Evolutionary conservation across 1,140 invertebrate genomes (phyloP), one percentile per base, ranked within the genome.

Genomic region (Drosophila tani): DNA sequence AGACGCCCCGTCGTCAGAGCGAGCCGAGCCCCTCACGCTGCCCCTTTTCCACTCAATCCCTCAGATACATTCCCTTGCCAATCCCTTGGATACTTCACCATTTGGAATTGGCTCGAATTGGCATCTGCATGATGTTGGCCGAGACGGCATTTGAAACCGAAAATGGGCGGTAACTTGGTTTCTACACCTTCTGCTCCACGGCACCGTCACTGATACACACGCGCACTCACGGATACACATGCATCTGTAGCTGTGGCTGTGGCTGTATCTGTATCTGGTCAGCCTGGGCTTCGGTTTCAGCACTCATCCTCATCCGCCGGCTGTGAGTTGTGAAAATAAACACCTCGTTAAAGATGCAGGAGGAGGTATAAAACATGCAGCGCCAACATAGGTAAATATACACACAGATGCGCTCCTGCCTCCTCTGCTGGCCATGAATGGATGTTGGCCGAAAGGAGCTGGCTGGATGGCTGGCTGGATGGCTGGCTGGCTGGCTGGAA

Each of bases 241-340:
- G 77, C 19, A 43, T 50, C 19, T 51, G 57, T 29, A 29, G 27
- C 27, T 29, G 27, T 29, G 27, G 21, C 21, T 24, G 21, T 15
- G 49, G n/a, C 32, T 70, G 69, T 11, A 17, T 46, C 65, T 35
- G 66, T 71, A 41, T 19, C 38, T 60, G 68, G 66, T 38, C 40
- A 60, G 49, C 53, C 27, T 21, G 32, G 35, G 35, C 17, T 32
- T 60, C 29, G 3, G 40, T 27, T 32, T 62, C 46, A 53, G 27
- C 59, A 40, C 17, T 73, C 38, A 63, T 67, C 29, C 66, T 71
- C 66, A 56, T 82, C 63, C 53, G 59, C 60, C 63, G 81, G 81
- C 75, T 85, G 85, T 70, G 85, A 91, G 90, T 91, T 91, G 90
- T 91, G 90, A 91, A 91, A 91, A 91, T 91, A 91, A 91, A 91